phyloP scores from a whole-genome alignment of 2,113 vertebrate genomes.

The Antidorcas marsupialis region DNA sequence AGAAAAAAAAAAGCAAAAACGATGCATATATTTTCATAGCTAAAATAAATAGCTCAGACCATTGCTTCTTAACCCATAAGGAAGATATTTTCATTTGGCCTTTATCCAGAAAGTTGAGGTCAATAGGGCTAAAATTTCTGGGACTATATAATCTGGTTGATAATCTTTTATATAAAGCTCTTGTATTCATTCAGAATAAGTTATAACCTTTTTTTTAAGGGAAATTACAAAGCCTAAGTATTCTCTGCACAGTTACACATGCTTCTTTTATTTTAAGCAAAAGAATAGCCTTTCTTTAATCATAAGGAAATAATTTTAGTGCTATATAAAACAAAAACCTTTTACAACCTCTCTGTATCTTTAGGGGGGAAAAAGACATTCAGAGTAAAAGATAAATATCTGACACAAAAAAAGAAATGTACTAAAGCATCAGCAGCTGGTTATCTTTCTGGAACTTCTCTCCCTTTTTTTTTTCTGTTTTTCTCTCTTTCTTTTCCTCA shows the following conservation, averaged over 20 bases:
- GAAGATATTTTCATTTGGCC: slow-evolving; percentile 63
- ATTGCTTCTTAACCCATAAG: slow-evolving; percentile 44
- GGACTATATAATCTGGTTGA: slow-evolving; percentile 38
- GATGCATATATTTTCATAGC: slow-evolving; percentile 11
- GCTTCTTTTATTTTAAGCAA: slow-evolving; percentile 6
- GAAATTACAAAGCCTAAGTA: slow-evolving; percentile 51
- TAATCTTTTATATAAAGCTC: slow-evolving; percentile 62
- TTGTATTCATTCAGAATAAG: slow-evolving; percentile 48
- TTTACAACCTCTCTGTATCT: slow-evolving; percentile 28
- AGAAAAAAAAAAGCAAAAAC: neutral
- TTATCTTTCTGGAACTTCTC: neutral
- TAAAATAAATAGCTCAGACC: slow-evolving; percentile 23
- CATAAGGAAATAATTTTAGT: slow-evolving; percentile 72
- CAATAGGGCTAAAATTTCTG: slow-evolving; percentile 36
- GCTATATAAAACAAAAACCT: slow-evolving; percentile 49
- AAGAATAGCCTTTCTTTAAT: slow-evolving; percentile 49
- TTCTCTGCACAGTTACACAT: neutral
- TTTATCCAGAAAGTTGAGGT: slow-evolving; percentile 47
- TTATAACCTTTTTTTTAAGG: slow-evolving; percentile 47
- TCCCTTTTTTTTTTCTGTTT: neutral
- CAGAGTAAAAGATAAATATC: slow-evolving; percentile 40
- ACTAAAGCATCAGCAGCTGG: neutral
- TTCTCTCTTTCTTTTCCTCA: slow-evolving; percentile 32
- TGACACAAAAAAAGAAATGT: slow-evolving; percentile 22
- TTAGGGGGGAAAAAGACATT: neutral